Base-by-base conservation (phyloP, 2,888 invertebrate genomes). In the Vandiemenella viatica region DNA sequence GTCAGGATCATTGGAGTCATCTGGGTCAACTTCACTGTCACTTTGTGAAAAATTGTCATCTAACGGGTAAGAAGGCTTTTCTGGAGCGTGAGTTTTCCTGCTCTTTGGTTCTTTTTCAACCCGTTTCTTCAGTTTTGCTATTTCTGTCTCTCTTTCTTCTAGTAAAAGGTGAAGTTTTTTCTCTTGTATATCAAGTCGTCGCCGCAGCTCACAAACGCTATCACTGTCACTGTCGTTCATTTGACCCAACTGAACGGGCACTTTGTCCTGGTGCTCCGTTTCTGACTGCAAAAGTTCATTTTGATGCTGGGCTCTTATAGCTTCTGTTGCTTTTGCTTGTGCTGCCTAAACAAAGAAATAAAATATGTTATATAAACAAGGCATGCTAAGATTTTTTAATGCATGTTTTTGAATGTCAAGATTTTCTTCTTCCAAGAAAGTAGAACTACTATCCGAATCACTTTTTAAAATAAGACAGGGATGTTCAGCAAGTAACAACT, bases 1-100 rank as follows among this genome's bases (percentile, higher is more conserved):
- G 58, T 83, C 83, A 0, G 83, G 83, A 61, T 83, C 83, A 4
- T 65, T 65, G 22, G 62, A 59, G 1, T 56, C 63, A n/a, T n/a
- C n/a, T n/a, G n/a, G n/a, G n/a, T n/a, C n/a, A n/a, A n/a, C n/a
- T n/a, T n/a, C n/a, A n/a, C 65, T 48, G 5, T 62, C 65, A 26
- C 55, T 56, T 43, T 68, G 63, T 43, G 69, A 67, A 15, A 71
- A 50, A 48, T 70, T 17, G n/a, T 43, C 10, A 21, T n/a, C 16
- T 8, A 38, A 38, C 8, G 38, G 8, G 38, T 16, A n/a, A 15
- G 15, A 8, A 8, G 7, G 3, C 8, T 15, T 8, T 5, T 8
- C 7, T n/a, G 17, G 38, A 15, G 16, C 17, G 17, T 10, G 8
- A 1, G 3, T 15, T 38, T 38, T 15, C 8, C 8, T 10, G 8